These are phyloP conservation scores for Centropyge bicolor DNA, from an alignment of 2,797 vertebrate genomes.

Conservation along the genomic window DNA sequence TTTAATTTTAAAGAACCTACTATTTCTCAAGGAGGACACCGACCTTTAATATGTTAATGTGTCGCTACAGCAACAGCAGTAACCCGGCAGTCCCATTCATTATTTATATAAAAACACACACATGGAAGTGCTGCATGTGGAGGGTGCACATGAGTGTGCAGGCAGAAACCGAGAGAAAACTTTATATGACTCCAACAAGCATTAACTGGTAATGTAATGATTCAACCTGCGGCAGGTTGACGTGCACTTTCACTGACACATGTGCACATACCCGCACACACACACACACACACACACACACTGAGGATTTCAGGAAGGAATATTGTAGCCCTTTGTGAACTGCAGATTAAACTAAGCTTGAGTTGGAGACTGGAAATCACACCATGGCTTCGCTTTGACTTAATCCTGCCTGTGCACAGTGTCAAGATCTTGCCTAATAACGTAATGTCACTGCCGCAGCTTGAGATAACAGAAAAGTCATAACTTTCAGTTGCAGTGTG, in stretches of 20 bases:
- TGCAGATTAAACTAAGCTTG: slow-evolving; percentile 76
- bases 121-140: slow-evolving; percentile 19
- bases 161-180: slow-evolving; percentile 24
- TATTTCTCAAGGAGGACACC: slow-evolving; percentile 35
- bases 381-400: slow-evolving; percentile 62
- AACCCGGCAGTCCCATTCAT: slow-evolving; percentile 48
- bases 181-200: slow-evolving; percentile 16
- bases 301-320: slow-evolving; percentile 64
- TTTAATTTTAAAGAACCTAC: slow-evolving; percentile 45
- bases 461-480: slow-evolving; percentile 59
- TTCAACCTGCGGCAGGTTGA: slow-evolving; percentile 2
- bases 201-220: slow-evolving; percentile 22
- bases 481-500: slow-evolving; percentile 36
- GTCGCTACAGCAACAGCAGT: slow-evolving; percentile 29
- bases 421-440: slow-evolving; percentile 67
- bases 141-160: neutral
- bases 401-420: slow-evolving; percentile 71
- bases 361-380: slow-evolving; percentile 70
- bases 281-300: neutral
- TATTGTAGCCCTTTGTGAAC: slow-evolving; percentile 64
- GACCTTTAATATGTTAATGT: slow-evolving; percentile 60
- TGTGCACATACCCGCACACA: neutral
- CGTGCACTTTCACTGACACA: slow-evolving; percentile 20
- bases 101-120: slow-evolving; percentile 51
- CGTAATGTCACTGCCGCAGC: slow-evolving; percentile 31